Base-by-base conservation (phyloP, 2,113 vertebrate species). In the Thryonomys swinderianus region DNA sequence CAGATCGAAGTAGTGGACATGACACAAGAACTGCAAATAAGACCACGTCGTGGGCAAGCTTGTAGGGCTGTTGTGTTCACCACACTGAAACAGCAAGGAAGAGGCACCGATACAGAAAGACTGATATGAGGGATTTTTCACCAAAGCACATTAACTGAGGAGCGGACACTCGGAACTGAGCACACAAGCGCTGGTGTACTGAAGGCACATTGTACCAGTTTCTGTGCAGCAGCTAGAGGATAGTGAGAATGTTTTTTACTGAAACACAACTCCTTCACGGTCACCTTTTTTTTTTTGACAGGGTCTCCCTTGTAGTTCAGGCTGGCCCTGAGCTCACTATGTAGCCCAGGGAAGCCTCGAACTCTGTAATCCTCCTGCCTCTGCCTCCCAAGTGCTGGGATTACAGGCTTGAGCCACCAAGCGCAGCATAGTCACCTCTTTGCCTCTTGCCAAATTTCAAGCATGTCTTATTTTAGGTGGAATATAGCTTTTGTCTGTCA, bases 401-500 rank as follows among this genome's bases (percentile, higher is more conserved):
- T n/a, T n/a, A n/a, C n/a, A n/a, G n/a, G n/a, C n/a, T n/a, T n/a
- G n/a, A n/a, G n/a, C n/a, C n/a, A n/a, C n/a, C n/a, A n/a, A n/a
- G n/a, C n/a, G n/a, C n/a, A n/a, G n/a, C n/a, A n/a, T n/a, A n/a
- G 96, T 98, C 97, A 95, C 14, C 14, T 82, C 94, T 90, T 96
- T 96, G 30, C 71, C 73, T 78, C 96, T 95, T 55, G 95, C 95
- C 93, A 97, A 96, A 96, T 92, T 97, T 99, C 98, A 99, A 98
- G 99, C 99, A 98, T 99, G 99, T 98, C 99, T 99, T 98, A 99
- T 97, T 99, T 99, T 99, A 98, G 99, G 99, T 69, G 99, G 99
- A 97, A 99, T 99, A 99, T 99, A 99, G 98, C 97, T 99, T 98
- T 99, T 99, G 98, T 99, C 99, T 99, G 99, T 98, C 67, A 99